phyloP scores from a whole-genome alignment of 2,797 vertebrate species.

The Poecilia wingei region DNA sequence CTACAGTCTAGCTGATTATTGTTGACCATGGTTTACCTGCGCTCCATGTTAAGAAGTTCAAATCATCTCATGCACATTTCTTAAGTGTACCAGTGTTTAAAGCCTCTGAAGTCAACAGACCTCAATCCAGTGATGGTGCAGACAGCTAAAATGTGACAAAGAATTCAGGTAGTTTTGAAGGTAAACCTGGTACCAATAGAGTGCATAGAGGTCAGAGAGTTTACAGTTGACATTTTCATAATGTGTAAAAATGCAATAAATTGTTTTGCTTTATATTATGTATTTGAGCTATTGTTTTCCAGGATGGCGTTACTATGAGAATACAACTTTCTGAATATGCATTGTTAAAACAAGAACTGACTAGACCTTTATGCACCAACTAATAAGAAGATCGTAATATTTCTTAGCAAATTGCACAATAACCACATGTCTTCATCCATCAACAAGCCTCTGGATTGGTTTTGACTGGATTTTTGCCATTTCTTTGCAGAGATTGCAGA shows the following conservation, averaged over 20 bases:
- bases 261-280: not conserved
- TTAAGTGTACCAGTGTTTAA: not conserved
- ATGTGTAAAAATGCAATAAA: not conserved
- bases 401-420: not conserved
- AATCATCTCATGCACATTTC: not conserved
- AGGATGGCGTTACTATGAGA: not conserved
- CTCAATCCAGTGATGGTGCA: not conserved
- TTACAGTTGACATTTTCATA: not conserved
- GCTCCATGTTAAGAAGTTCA: not conserved
- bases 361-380: not conserved
- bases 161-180: not conserved
- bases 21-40: not conserved
- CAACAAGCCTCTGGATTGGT: too few relatives aligned
- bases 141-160: not conserved
- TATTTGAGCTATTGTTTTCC: not conserved
- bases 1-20: not conserved
- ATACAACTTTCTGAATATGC: not conserved
- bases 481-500: not conserved
- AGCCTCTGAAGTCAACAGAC: not conserved
- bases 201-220: not conserved
- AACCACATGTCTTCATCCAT: not conserved
- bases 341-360: not conserved
- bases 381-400: not conserved
- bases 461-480: not conserved
- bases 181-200: not conserved